Conservation (phyloP, 2,113 vertebrate species). For the Atlantisia rogersi region DNA sequence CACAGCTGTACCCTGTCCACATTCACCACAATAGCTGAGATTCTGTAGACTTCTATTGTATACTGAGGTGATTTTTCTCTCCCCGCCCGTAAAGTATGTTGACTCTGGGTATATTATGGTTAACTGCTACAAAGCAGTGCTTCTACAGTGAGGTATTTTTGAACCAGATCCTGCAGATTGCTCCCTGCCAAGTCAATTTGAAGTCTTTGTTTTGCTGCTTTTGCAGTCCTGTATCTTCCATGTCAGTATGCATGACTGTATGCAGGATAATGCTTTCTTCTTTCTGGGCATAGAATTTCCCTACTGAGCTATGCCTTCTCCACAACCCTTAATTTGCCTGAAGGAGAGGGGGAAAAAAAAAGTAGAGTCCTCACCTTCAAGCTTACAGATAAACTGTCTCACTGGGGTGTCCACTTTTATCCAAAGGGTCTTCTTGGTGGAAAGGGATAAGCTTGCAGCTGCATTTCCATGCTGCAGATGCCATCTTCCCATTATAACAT, state of each 20-base stretch:
- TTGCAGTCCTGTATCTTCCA: neutral
- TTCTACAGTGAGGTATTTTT: neutral
- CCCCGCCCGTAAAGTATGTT: accelerated
- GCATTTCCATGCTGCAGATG: neutral
- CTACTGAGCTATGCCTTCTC: neutral
- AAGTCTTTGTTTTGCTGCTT: neutral
- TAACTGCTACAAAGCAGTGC: neutral
- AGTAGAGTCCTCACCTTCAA: neutral
- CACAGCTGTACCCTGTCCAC: neutral
- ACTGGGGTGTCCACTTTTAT: accelerated
- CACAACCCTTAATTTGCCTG: neutral
- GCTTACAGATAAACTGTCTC: neutral
- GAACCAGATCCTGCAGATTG: neutral
- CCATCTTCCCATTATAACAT: neutral
- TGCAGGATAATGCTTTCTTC: neutral
- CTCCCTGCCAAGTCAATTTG: neutral
- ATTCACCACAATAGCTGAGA: neutral
- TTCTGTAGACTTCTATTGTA: neutral
- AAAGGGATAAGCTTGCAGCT: neutral
- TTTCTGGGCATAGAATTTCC: neutral
- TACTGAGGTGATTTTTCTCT: neutral
- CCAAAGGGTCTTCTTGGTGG: neutral
- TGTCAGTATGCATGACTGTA: neutral
- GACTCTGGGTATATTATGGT: neutral
- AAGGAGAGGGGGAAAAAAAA: neutral